These are phyloP conservation scores for Pseudomyrmex dendroicus DNA, from an alignment of 1,140 invertebrate species.

Conservation along the genomic window DNA sequence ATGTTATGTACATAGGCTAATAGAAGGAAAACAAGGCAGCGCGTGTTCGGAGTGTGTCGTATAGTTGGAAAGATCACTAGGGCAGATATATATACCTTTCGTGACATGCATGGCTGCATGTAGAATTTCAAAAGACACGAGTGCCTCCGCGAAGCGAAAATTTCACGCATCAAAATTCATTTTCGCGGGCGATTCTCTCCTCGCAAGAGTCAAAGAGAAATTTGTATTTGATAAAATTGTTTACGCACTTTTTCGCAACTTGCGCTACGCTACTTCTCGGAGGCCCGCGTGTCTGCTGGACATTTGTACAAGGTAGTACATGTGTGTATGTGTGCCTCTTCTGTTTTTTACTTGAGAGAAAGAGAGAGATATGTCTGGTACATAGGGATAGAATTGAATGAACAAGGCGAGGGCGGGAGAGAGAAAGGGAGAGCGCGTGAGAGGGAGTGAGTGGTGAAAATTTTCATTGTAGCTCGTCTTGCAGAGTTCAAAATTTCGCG, in stretches of 20 bases:
- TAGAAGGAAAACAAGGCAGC: constrained; percentile 29
- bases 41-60: constrained; percentile 21
- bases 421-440: constrained; percentile 13
- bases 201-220: too few relatives aligned
- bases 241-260: too few relatives aligned
- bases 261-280: neutral
- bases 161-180: neutral
- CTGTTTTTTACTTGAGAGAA: constrained; percentile 58
- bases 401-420: constrained; percentile 29
- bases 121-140: constrained; percentile 70
- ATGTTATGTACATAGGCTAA: constrained; percentile 34
- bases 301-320: constrained; percentile 73
- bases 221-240: too few relatives aligned
- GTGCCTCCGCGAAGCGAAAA: constrained; percentile 41
- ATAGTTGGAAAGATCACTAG: constrained; percentile 54
- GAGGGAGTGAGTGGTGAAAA: constrained; percentile 43
- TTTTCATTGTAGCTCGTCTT: constrained; percentile 68
- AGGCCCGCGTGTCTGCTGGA: constrained; percentile 69
- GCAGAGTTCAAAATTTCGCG: constrained; percentile 66
- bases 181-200: too few relatives aligned
- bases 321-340: constrained; percentile 73
- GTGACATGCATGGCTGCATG: constrained; percentile 82
- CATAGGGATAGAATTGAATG: constrained; percentile 15
- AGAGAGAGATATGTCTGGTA: neutral
- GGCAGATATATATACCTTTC: constrained; percentile 55